Evolutionary conservation across 1,140 invertebrate species (phyloP).

Genomic region (Palaemon carinicauda): DNA sequence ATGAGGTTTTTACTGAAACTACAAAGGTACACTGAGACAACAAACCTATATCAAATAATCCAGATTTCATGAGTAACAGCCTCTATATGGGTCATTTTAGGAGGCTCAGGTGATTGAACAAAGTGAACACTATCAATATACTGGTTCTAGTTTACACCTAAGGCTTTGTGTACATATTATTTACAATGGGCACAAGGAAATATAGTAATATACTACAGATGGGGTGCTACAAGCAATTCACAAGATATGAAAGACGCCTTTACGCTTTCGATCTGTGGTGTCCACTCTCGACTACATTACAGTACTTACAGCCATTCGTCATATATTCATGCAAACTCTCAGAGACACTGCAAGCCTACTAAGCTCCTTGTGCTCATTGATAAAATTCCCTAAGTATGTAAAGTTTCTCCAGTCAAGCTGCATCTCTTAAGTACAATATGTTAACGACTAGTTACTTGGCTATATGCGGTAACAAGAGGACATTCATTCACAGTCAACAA

Average conservation of each 20-base stretch:
- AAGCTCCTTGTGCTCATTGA: conserved; percentile 35
- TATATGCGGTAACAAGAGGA: conserved; percentile 37
- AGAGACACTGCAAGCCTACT: conserved; percentile 11
- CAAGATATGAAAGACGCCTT: background rate
- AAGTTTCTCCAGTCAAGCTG: conserved; percentile 35
- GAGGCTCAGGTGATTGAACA: conserved; percentile 22
- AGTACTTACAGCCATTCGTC: conserved; percentile 11
- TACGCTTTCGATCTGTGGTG: background rate
- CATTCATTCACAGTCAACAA: conserved; percentile 40
- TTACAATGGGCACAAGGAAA: conserved; percentile 45
- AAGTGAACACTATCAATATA: conserved; percentile 15
- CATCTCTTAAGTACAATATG: conserved; percentile 37
- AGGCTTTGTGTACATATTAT: conserved; percentile 17
- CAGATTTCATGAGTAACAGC: conserved; percentile 8
- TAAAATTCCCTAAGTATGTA: conserved; percentile 14
- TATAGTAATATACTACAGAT: conserved; percentile 16
- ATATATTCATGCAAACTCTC: conserved; percentile 3
- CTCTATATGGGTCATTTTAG: conserved; percentile 29
- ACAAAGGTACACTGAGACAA: conserved; percentile 23
- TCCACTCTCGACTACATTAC: conserved; percentile 11
- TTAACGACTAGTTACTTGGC: conserved; percentile 41
- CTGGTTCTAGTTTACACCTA: conserved; percentile 20
- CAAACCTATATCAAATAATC: background rate
- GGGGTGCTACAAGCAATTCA: conserved; percentile 31
- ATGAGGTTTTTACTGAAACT: background rate